Base-by-base conservation (phyloP, 2,113 vertebrate species). In the Capra hircus region DNA sequence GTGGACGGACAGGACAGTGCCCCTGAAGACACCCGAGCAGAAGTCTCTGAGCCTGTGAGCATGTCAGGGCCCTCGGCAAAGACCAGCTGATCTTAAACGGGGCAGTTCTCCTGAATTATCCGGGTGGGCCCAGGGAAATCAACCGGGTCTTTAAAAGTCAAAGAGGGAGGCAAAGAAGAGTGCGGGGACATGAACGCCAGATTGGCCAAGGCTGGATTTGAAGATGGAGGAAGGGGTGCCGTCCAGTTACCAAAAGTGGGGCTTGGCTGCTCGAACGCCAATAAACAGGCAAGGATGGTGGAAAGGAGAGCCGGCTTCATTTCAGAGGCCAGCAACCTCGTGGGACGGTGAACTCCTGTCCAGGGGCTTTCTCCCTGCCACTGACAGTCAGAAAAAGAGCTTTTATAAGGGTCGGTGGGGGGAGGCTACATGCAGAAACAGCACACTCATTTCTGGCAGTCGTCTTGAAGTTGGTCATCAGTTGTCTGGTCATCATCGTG, bases 121-220 rank as follows among this genome's bases (percentile, higher is more conserved):
- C 43, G 28, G 21, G 21, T 5, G 43, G 55, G 14, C 36, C 43
- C 14, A 3, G 17, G 12, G 89, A 28, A 2, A 7, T 36, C 89
- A 9, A 45, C 14, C 0, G 0, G 23, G 25, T 80, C 30, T 45
- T 27, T 80, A 27, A 17, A 5, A 48, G 53, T 12, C 43, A 55
- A 45, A 19, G 55, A 28, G 23, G 55, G 10, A n/a, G 8, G 71
- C 28, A 16, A 23, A 45, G 3, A 57, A 7, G 5, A 17, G 40
- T 0, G 28, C 36, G 16, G 88, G 5, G 6, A 6, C 0, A 16
- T 13, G 74, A 28, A 7, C 3, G 8, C 15, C 2, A 1, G 55
- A 19, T 7, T 19, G 89, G 43, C 43, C 40, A 2, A 0, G 21
- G 23, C 43, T 60, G 89, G 30, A 45, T 36, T 3, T 36, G 77